A percentile compares a stretch with the other conserved stretches of the same genome.
Conservation (phyloP, 2,888 invertebrate species). For the Monopis laevigella region DNA sequence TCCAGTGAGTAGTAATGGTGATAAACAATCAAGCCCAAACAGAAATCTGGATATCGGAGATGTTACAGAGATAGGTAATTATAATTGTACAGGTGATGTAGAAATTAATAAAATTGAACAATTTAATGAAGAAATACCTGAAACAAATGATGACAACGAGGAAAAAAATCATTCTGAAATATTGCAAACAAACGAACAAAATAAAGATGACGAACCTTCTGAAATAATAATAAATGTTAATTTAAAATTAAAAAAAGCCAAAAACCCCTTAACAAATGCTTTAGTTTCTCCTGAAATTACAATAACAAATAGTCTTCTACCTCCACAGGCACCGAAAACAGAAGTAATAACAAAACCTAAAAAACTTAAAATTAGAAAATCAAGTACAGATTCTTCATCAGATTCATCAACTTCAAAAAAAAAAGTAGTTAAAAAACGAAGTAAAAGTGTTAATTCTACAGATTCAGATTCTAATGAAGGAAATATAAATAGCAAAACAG, state of each 20-base stretch:
- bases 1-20: constrained; percentile 31
- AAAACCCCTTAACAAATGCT: constrained; percentile 35
- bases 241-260: constrained; percentile 49
- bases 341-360: constrained; percentile 42
- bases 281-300: constrained; percentile 50
- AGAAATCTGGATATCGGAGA: neutral
- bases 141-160: neutral
- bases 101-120: constrained; percentile 9
- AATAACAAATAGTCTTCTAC: constrained; percentile 51
- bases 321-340: constrained; percentile 58
- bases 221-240: constrained; percentile 57
- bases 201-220: constrained; percentile 42
- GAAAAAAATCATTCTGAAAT: constrained; percentile 34
- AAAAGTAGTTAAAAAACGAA: constrained; percentile 47
- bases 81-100: constrained; percentile 16
- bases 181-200: constrained; percentile 38
- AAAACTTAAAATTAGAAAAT: constrained; percentile 47
- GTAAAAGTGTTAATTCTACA: constrained; percentile 53
- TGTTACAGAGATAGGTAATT: too few species aligned
- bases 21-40: constrained; percentile 23
- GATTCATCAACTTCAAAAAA: constrained; percentile 46
- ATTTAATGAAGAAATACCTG: constrained; percentile 18
- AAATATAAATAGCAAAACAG: constrained; percentile 25
- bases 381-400: constrained; percentile 46
- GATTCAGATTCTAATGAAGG: constrained; percentile 49